Percentiles rank a stretch among this genome's conserved stretches.
phyloP scores from a whole-genome alignment of 2,113 vertebrate species.

The Micronycteris hirsuta region DNA sequence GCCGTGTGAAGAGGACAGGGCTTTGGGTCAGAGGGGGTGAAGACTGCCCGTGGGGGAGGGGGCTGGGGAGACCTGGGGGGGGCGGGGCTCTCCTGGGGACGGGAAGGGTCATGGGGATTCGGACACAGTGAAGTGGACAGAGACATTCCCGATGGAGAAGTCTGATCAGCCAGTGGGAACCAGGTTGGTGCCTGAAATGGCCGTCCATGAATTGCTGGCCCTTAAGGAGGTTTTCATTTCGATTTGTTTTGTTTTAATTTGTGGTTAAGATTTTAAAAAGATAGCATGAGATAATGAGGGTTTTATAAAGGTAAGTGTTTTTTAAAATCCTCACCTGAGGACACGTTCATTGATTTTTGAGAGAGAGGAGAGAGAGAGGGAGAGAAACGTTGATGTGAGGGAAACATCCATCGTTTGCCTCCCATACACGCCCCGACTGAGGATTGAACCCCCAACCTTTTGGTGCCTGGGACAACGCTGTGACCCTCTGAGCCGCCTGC shows the following conservation, averaged over 20 bases:
- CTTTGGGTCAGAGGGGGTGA: not conserved
- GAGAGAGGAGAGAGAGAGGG: too few relatives aligned
- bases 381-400: too few relatives aligned
- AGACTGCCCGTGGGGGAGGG: too few relatives aligned
- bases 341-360: too few relatives aligned
- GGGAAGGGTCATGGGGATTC: not conserved
- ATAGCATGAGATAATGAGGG: too few relatives aligned
- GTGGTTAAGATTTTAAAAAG: not conserved
- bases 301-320: not conserved
- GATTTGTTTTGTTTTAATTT: not conserved
- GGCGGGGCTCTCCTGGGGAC: not conserved
- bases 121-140: not conserved
- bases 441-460: too few relatives aligned
- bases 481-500: too few relatives aligned
- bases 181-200: not conserved
- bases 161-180: not conserved
- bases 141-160: not conserved
- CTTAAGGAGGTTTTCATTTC: not conserved
- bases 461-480: too few relatives aligned
- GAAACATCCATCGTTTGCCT: too few relatives aligned
- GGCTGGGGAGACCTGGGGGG: not conserved
- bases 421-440: too few relatives aligned
- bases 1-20: too few relatives aligned
- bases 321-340: too few relatives aligned
- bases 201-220: fast-evolving